Evolutionary conservation across 2,888 invertebrate species (phyloP).

Genomic region (Smittia sp.): DNA sequence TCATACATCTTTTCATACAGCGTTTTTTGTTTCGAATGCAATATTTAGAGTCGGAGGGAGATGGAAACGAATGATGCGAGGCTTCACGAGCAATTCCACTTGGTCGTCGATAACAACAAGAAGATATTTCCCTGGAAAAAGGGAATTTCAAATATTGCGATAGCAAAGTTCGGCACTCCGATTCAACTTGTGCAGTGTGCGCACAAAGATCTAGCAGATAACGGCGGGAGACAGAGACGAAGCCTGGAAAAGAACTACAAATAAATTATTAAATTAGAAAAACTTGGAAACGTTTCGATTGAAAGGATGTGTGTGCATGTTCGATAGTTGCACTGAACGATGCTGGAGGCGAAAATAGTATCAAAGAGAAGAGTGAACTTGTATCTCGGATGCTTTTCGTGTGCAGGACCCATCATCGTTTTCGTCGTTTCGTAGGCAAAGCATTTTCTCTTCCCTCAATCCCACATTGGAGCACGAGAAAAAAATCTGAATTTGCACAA

Average conservation of each 20-base stretch:
- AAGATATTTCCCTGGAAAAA: neutral
- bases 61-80: neutral
- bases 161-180: neutral
- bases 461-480: neutral
- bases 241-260: constrained; percentile 20
- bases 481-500: constrained; percentile 12
- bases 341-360: neutral
- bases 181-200: neutral
- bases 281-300: constrained; percentile 12
- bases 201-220: neutral
- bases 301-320: neutral
- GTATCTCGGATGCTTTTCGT: neutral
- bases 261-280: constrained; percentile 35
- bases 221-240: neutral
- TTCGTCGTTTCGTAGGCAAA: neutral
- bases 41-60: constrained; percentile 3
- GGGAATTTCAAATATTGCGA: neutral
- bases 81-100: neutral
- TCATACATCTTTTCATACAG: constrained; percentile 24
- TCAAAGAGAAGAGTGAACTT: constrained; percentile 1
- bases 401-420: neutral
- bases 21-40: constrained; percentile 1
- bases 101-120: constrained; percentile 11
- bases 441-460: neutral
- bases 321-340: neutral